phyloP scores from a whole-genome alignment of 2,797 vertebrate genomes.

The Parauchenoglanis punctatus region DNA sequence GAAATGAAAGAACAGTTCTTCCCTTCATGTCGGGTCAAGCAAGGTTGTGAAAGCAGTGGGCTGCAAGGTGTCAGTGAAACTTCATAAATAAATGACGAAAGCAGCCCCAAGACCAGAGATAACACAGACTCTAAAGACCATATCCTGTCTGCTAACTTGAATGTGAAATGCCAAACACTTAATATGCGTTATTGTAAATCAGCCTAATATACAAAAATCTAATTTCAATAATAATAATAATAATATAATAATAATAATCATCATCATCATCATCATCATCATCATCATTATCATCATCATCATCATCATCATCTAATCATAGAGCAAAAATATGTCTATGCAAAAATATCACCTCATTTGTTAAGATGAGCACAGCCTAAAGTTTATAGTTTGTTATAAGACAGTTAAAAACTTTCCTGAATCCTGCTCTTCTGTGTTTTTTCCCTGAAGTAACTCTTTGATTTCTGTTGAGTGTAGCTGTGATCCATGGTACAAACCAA shows the following conservation, averaged over 20 bases:
- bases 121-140: constrained; percentile 51
- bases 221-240: neutral
- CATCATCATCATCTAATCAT: constrained; percentile 6
- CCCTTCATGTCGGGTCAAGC: constrained; percentile 32
- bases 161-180: constrained; percentile 38
- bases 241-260: too few relatives aligned
- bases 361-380: constrained; percentile 16
- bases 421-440: neutral
- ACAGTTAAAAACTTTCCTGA: neutral
- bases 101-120: constrained; percentile 36
- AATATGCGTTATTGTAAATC: constrained; percentile 42
- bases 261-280: too few relatives aligned
- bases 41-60: constrained; percentile 48
- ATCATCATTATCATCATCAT: neutral
- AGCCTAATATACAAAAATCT: neutral
- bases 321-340: neutral
- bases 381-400: neutral
- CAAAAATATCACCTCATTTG: constrained; percentile 27
- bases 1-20: constrained; percentile 33
- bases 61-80: constrained; percentile 42
- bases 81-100: constrained; percentile 51
- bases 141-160: constrained; percentile 34
- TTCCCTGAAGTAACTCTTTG: neutral
- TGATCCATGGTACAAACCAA: neutral
- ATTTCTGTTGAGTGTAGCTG: neutral